Evolutionary conservation across 2,113 vertebrate species (phyloP), one percentile per base, ranked within the genome.

Genomic region (Hemibagrus wyckioides): DNA sequence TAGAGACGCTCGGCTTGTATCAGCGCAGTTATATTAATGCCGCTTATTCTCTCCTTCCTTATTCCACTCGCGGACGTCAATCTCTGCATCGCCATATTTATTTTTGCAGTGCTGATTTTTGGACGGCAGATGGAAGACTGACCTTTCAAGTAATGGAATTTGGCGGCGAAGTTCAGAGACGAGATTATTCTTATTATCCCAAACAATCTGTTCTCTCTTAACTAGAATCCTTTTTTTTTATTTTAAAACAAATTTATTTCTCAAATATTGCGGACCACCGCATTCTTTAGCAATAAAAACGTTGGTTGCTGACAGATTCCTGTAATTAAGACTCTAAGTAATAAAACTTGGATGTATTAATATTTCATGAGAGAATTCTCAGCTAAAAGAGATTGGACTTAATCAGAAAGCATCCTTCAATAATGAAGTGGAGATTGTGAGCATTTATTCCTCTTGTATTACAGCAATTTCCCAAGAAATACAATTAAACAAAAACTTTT

Each of bases 81-180:
- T 75, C n/a, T 11, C 21, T 28, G 41, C 41, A 30, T 79, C 17
- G 2, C 15, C 2, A 28, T 79, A 30, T 30, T 52, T 77, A 52
- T 33, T 69, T 50, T 28, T 73, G 50, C 6, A 23, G 44, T 15
- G 63, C 19, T 28, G 81, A 65, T 25, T 50, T 77, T 52, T 80
- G 6, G 36, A 56, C 4, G 1, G n/a, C 50, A 80, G n/a, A 80
- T 80, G 3, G 77, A 80, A 56, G 36, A 28, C 41, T 65, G 84
- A 79, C 57, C 57, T 50, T 59, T 79, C 57, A 9, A 77, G 41
- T 77, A 79, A 85, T 77, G 14, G 83, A 21, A 48, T 59, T 59
- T 21, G 84, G 2, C 28, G 19, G 50, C 17, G 23, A 61, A 77
- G 48, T 76, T 85, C 56, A 11, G 83, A 57, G 17, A 85, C 0